A percentile compares a stretch with the other conserved stretches of the same genome.
These are phyloP conservation scores for Gari tellinella DNA, from an alignment of 2,888 invertebrate species.

Conservation along the genomic window DNA sequence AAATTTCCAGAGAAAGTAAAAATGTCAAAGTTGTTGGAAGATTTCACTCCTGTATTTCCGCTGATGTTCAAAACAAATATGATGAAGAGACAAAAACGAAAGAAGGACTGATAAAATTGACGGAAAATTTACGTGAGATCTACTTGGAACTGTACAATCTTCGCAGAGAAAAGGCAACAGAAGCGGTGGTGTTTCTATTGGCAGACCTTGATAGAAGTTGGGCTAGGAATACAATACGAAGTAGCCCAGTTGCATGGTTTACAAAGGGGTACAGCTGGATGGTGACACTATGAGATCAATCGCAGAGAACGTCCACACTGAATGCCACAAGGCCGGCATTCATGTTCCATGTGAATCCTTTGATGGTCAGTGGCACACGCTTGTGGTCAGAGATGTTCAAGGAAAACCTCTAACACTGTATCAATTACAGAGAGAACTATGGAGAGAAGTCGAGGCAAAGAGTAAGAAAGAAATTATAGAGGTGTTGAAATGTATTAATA, in stretches of 20 bases:
- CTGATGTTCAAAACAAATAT: not conserved
- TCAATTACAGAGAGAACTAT: constrained; percentile 43
- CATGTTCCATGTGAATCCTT: constrained; percentile 32
- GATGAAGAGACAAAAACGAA: not conserved
- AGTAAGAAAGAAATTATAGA: constrained; percentile 22
- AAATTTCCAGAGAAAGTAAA: constrained; percentile 9
- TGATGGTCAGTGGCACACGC: constrained; percentile 39
- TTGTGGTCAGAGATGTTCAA: constrained; percentile 19
- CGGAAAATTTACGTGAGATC: not conserved
- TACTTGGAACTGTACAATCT: constrained; percentile 5
- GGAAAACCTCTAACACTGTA: constrained; percentile 27
- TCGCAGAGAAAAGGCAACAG: constrained; percentile 9
- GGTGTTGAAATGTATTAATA: constrained; percentile 17
- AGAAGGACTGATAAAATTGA: not conserved
- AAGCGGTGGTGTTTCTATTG: constrained; percentile 20
- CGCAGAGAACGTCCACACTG: constrained; percentile 10
- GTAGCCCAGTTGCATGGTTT: constrained; percentile 22
- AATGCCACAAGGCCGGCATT: constrained; percentile 19
- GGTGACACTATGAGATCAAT: constrained; percentile 16
- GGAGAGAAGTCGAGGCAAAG: constrained; percentile 17
- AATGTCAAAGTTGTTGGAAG: not conserved
- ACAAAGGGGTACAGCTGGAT: constrained; percentile 29
- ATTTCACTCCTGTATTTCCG: not conserved
- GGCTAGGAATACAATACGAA: constrained; percentile 4
- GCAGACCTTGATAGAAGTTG: constrained; percentile 25